Base-by-base conservation (phyloP, 2,888 invertebrate genomes). In the Choreutis nemorana region DNA sequence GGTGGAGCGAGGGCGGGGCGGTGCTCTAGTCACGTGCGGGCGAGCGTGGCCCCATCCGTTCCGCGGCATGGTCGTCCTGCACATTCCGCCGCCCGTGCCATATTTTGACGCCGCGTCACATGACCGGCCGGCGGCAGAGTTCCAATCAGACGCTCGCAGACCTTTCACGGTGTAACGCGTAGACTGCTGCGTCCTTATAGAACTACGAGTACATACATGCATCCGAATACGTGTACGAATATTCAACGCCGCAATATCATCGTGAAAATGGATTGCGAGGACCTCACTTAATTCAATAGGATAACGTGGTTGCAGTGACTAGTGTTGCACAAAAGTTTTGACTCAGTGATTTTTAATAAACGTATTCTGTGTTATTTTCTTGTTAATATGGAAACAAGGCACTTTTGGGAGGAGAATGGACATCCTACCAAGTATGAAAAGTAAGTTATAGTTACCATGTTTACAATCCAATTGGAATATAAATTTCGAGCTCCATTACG, bases 381-480 rank as follows among this genome's bases (percentile, higher is more conserved):
- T 13, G 13, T 7, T 41, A 70, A 58, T 55, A 77, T 77, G 78
- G 77, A 77, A 60, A 63, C 65, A 33, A 59, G 65, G 35, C 51
- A 66, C 44, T 78, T 66, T 50, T 78, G 78, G 78, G 71, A 73
- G 40, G 77, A 75, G 42, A 75, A 64, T 48, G 71, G 73, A 34
- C 66, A 63, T 46, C 34, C 58, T 48, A 62, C 63, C 31, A 78
- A 77, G 49, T 75, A 68, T 58, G 72, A 75, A 45, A 72, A 64
- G 77, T 78, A 50, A 64, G 71, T 61, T 23, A 9, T 30, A 24
- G 16, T 14, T 15, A 23, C 23, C 10, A 11, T 12, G 14, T 9
- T 3, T 25, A 23, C 34, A 23, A 28, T 22, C 25, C 32, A 14
- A 29, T 26, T 10, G 10, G 15, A 11, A 16, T 24, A 23, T 11